Evolutionary conservation across 1,140 invertebrate species (phyloP), one percentile per base, ranked within the genome.

Genomic region (Drosophila prosaltans): DNA sequence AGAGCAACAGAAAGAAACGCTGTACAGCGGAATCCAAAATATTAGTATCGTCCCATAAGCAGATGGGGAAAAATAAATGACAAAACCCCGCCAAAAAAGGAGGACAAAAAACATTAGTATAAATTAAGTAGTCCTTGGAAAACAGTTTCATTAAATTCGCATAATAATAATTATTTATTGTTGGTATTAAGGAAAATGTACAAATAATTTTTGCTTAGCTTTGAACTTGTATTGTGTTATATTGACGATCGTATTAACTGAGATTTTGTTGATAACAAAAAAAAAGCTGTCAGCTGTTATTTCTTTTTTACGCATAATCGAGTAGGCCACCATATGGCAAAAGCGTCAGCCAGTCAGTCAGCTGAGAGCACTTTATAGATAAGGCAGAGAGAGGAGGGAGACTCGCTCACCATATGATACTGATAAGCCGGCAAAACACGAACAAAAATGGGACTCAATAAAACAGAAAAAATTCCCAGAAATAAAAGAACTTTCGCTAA

Each of bases 361-460:
- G 74, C 73, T 77, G 66, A 70, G 67, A 26, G 28, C 32, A 77
- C 36, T 82, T 79, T 55, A 86, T 81, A 72, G 70, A 48, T 64
- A 59, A 72, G 65, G 65, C 21, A 48, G 64, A 65, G 69, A 41
- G 69, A 41, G 43, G 74, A 61, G 39, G 72, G 2, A 30, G 76
- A 74, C 77, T 69, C 55, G 41, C 40, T 65, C 45, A 81, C 79
- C 83, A 88, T 88, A 88, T 88, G 83, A 88, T 88, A 83, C 72
- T 83, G 80, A 80, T 86, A 80, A 78, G 40, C 79, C 43, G 73
- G 61, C 63, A 63, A 51, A 21, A 57, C 36, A 51, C 10, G 11
- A 43, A 43, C 10, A n/a, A 16, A 16, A n/a, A 36, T 36, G 32
- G 4, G 32, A 36, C 2, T 36, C 32, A 36, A 36, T 36, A 36